A percentile compares a stretch with the other conserved stretches of the same genome.
These are phyloP conservation scores for Prorops nasuta DNA, from an alignment of 1,140 invertebrate genomes.

Conservation along the genomic window DNA sequence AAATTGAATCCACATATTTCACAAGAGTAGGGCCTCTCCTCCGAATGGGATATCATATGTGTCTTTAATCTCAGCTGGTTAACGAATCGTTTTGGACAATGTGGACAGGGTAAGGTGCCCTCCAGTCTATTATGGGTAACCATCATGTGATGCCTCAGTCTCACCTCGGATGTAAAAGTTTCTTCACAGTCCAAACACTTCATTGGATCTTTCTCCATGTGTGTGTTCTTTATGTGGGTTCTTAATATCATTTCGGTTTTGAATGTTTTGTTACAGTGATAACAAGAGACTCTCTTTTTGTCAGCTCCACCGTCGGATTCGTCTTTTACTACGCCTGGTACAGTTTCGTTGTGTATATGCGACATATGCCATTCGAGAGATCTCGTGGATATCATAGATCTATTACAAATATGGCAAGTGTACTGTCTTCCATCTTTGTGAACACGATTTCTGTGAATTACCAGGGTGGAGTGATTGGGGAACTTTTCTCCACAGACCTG, in stretches of 20 bases:
- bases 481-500: constrained; percentile 54
- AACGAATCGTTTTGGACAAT: constrained; percentile 53
- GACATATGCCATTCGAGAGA: constrained; percentile 53
- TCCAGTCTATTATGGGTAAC: constrained; percentile 47
- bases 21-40: constrained; percentile 48
- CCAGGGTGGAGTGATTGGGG: constrained; percentile 52
- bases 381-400: constrained; percentile 51
- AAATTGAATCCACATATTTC: constrained; percentile 52
- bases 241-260: constrained; percentile 54
- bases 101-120: constrained; percentile 48
- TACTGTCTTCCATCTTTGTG: constrained; percentile 52
- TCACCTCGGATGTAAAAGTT: constrained; percentile 48
- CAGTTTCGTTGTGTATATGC: constrained; percentile 47
- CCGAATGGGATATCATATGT: constrained; percentile 54
- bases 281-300: constrained; percentile 45
- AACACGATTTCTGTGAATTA: constrained; percentile 50
- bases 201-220: constrained; percentile 51
- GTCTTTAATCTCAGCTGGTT: constrained; percentile 53
- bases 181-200: constrained; percentile 51
- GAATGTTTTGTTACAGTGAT: constrained; percentile 51
- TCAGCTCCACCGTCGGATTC: constrained; percentile 24
- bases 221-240: constrained; percentile 52
- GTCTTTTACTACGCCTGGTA: constrained; percentile 32
- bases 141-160: constrained; percentile 54
- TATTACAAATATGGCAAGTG: constrained; percentile 52